Percentiles rank a stretch among this genome's conserved stretches.
Conservation (phyloP, 2,888 invertebrate species). For the Nymphalis c-album region DNA sequence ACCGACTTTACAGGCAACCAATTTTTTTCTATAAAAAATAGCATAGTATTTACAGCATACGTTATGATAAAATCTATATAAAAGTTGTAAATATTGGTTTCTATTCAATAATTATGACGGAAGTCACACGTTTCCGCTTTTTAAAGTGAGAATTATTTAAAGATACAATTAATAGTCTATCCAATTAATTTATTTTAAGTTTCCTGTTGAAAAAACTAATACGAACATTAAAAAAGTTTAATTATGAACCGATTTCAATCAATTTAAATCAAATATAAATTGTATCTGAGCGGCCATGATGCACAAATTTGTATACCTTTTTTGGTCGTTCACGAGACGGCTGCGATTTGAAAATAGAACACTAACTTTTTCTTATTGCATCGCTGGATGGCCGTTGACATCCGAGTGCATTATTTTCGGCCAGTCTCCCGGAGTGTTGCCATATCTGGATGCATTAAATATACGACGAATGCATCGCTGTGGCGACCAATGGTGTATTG, state of each 20-base stretch:
- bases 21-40: too few species aligned
- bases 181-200: too few species aligned
- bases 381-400: slow-evolving; percentile 71
- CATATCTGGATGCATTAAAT: slow-evolving; percentile 55
- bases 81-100: too few species aligned
- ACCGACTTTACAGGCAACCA: too few species aligned
- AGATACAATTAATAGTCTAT: too few species aligned
- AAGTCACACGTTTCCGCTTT: too few species aligned
- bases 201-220: too few species aligned
- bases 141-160: too few species aligned
- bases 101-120: too few species aligned
- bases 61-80: too few species aligned
- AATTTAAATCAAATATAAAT: neutral
- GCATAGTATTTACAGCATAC: too few species aligned
- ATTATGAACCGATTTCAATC: neutral
- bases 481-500: slow-evolving; percentile 13
- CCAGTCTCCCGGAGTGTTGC: slow-evolving; percentile 68
- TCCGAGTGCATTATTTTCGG: slow-evolving; percentile 73
- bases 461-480: slow-evolving; percentile 36
- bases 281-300: neutral
- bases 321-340: slow-evolving; percentile 57
- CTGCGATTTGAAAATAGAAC: slow-evolving; percentile 76
- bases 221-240: neutral
- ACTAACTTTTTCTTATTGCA: slow-evolving; percentile 62
- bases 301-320: slow-evolving; percentile 52